These are phyloP conservation scores for Osmerus mordax DNA, from an alignment of 2,113 vertebrate species.

Conservation along the genomic window DNA sequence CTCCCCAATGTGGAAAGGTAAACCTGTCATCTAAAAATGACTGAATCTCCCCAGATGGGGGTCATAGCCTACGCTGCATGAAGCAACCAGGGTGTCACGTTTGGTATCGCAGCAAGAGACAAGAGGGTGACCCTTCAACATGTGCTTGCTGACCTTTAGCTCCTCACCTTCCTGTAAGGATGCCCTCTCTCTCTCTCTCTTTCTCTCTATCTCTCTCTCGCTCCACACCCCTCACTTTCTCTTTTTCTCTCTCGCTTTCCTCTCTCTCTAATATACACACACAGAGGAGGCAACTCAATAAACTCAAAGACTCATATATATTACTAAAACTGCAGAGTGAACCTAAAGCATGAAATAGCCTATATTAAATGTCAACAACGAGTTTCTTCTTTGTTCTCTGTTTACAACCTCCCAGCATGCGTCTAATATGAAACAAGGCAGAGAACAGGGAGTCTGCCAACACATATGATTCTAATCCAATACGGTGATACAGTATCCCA, in stretches of 20 bases:
- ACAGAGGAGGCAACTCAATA: too few species aligned
- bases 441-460: neutral
- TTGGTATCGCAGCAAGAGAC: constrained; percentile 46
- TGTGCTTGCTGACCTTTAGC: constrained; percentile 71
- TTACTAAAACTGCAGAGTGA: too few species aligned
- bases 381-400: neutral
- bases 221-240: too few species aligned
- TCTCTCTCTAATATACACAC: too few species aligned
- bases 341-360: too few species aligned
- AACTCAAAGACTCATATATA: too few species aligned
- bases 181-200: constrained; percentile 42
- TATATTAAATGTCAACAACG: too few species aligned
- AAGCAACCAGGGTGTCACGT: constrained; percentile 55
- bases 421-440: neutral
- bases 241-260: too few species aligned
- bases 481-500: too few species aligned
- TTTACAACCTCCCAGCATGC: neutral
- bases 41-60: constrained; percentile 48
- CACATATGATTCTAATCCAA: neutral
- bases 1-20: constrained; percentile 49
- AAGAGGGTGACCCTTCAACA: constrained; percentile 65
- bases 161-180: constrained; percentile 62
- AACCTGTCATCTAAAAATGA: constrained; percentile 57
- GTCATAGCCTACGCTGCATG: constrained; percentile 39
- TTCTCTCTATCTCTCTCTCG: too few species aligned